Evolutionary conservation across 1,140 invertebrate species (phyloP), one percentile per base, ranked within the genome.

Genomic region (Zaprionus tsacasi): DNA sequence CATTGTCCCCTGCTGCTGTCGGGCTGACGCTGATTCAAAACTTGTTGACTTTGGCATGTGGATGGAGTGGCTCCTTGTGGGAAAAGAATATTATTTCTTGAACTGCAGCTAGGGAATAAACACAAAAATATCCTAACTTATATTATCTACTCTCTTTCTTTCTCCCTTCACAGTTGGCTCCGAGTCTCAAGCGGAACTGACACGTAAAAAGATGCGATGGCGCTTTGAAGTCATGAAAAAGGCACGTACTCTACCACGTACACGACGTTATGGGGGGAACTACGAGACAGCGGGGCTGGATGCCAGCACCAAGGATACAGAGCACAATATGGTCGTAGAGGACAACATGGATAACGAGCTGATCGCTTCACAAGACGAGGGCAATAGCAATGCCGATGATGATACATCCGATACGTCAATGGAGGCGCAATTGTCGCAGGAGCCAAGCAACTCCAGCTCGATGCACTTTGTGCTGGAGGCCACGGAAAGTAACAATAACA

Each of bases 401-500:
- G 57, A 65, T 27, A 63, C 73, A 6, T 88, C 83, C 13, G 75
- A 82, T 45, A 80, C 83, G 38, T 87, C 83, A 1, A 88, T 88
- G 83, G 83, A 88, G 74, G 82, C 83, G 10, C 83, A 87, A 50
- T n/a, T 87, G 8, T 87, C 83, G 3, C 73, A 80, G 57, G 73
- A 77, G 3, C 80, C 80, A 10, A 88, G 83, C 83, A 83, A 73
- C 11, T 80, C 85, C 5, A 77, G 71, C 36, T 86, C 82, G 5
- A 27, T 66, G 36, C 76, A 56, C 33, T 72, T 74, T 45, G 40
- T 30, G 0, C 30, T 68, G 5, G 76, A 77, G 7, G 25, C 66
- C 11, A 64, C 10, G 13, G 83, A 87, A 21, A 43, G 63, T 17
- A 86, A 81, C 55, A 82, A 55, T 7, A 50, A 50, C 25, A 82